These are phyloP conservation scores for mouse (Mus musculus) DNA, from an alignment of 2,113 vertebrate species.

Conservation along the genomic window GRCm39 chr11:107141001-107141500, in stretches of 20 bases:
- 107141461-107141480: too few species aligned
- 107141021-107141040: neutral
- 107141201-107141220: slow-evolving; percentile 50
- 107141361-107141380: too few species aligned
- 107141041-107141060: neutral
- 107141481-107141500: too few species aligned
- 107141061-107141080: neutral
- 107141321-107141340: too few species aligned
- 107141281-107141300: neutral
- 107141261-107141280: neutral
- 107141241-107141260: neutral
- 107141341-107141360: too few species aligned
- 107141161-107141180: neutral
- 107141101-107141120: fast-evolving
- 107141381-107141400: too few species aligned
- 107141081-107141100: neutral
- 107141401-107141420: too few species aligned
- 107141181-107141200: neutral
- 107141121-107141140: neutral
- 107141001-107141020: slow-evolving; percentile 10
- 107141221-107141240: slow-evolving; percentile 10
- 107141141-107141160: neutral
- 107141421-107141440: too few species aligned
- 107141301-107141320: neutral
- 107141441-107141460: too few species aligned